phyloP scores from a whole-genome alignment of 1,140 invertebrate species.

The Anoplolepis gracilipes region DNA sequence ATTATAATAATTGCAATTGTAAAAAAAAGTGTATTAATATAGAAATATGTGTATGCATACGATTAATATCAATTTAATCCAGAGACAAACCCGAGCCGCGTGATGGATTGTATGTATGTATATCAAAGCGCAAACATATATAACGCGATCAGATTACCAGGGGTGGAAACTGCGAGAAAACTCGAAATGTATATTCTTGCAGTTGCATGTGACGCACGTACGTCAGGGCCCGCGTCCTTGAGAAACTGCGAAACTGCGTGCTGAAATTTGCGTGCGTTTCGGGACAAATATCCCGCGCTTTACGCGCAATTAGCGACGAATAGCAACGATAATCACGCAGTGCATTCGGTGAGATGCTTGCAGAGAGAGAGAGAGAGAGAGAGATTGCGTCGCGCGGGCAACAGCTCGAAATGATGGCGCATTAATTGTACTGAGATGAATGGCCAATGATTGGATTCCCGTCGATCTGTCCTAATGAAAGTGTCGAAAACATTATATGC shows the following conservation, averaged over 20 bases:
- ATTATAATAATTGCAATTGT: too few relatives aligned
- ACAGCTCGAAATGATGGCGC: conserved; percentile 55
- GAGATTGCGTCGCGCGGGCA: background rate
- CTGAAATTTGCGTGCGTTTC: background rate
- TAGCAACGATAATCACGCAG: conserved; percentile 48
- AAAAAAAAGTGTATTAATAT: background rate
- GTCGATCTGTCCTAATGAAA: conserved; percentile 22
- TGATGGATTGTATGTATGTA: conserved; percentile 55
- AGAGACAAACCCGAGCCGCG: background rate
- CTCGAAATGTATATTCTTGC: background rate
- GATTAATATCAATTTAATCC: conserved; percentile 14
- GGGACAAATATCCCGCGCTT: background rate
- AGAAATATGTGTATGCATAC: background rate
- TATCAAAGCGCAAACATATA: conserved; percentile 49
- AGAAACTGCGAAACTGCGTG: conserved; percentile 1
- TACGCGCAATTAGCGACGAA: conserved; percentile 53
- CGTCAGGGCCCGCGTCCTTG: conserved; percentile 13
- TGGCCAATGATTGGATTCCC: conserved; percentile 67
- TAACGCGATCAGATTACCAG: conserved; percentile 55
- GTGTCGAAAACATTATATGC: background rate
- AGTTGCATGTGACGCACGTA: background rate
- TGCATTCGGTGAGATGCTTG: background rate
- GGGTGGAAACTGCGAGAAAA: background rate
- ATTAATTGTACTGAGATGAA: conserved; percentile 68
- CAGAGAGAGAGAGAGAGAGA: too few relatives aligned